Base-by-base conservation (phyloP, 92 coral and sea anemone genomes). In the Parazoanthus swiftii region DNA sequence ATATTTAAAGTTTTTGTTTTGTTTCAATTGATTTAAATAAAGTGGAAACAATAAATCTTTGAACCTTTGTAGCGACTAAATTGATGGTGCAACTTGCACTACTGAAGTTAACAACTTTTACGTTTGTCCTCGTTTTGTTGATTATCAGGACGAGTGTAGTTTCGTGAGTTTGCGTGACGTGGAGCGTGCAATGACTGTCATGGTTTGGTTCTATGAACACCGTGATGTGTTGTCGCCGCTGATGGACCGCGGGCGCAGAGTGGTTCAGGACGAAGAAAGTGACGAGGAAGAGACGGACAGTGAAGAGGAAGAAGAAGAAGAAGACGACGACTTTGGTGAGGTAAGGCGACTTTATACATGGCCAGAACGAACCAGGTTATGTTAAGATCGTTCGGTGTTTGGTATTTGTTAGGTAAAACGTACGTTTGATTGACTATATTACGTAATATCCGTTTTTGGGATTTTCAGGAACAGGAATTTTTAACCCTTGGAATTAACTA, bases 161-260 rank as follows among this genome's bases (percentile, higher is more conserved):
- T 95, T 95, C 75, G 98, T 95, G 73, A 95, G 98, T 63, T 91
- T 95, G 84, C 98, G 98, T 72, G 98, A 95, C 74, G 98, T 95
- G 9, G 98, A 95, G 77, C 95, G 98, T 26, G 93, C 98, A 29
- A 94, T 95, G 98, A 91, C 85, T 44, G 98, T 95, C 43, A 91
- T 94, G 94, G 91, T 90, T 13, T 95, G 97, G 97, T 94, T 95
- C 90, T 94, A 94, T 85, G 76, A 90, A n/a, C 94, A 93, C 88
- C 91, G 88, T 5, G 66, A 90, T 20, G 94, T 84, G 68, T 87
- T 96, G 74, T 46, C 76, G 39, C 89, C 90, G 8, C 85, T 91
- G 37, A 86, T 94, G 91, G 90, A 85, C 21, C 67, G 59, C 13
- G 38, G 42, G 68, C 10, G 1, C 42, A 58, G 36, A 85, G 81